These are phyloP conservation scores for Ptychobarbus kaznakovi DNA, from an alignment of 2,797 vertebrate genomes.

Conservation along the genomic window DNA sequence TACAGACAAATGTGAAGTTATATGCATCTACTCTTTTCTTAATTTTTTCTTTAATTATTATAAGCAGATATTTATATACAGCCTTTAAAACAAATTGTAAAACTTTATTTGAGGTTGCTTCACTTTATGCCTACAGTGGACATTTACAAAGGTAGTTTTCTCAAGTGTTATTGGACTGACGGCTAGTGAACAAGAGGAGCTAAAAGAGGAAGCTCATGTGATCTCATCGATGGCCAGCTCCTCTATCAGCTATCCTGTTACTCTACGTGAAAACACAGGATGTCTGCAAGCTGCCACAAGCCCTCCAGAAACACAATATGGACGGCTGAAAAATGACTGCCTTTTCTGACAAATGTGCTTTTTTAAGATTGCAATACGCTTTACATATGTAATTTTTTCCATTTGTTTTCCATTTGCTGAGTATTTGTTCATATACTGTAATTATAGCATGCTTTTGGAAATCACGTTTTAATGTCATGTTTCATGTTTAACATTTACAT, in stretches of 20 bases:
- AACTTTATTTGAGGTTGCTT: neutral
- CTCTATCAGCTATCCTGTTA: constrained; percentile 69
- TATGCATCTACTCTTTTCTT: neutral
- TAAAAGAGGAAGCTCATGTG: constrained; percentile 53
- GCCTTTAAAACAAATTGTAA: neutral
- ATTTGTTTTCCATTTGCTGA: neutral
- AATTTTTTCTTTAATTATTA: neutral
- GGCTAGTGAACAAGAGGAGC: constrained; percentile 57
- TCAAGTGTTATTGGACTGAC: neutral
- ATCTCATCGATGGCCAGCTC: constrained; percentile 64
- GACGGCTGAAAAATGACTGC: constrained; percentile 65
- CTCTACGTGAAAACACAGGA: constrained; percentile 67
- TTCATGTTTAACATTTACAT: neutral
- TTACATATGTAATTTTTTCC: neutral
- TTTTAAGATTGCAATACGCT: constrained; percentile 17
- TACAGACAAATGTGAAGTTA: neutral
- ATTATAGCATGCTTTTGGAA: constrained; percentile 4
- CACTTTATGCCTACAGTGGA: neutral
- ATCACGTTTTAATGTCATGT: neutral
- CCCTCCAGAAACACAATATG: constrained; percentile 71
- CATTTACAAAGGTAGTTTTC: neutral
- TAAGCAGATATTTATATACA: neutral
- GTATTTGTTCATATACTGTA: neutral
- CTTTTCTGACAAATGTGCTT: constrained; percentile 57
- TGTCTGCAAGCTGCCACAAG: constrained; percentile 73